Conservation (phyloP, 1,140 invertebrate genomes). For the Microplitis demolitor region DNA sequence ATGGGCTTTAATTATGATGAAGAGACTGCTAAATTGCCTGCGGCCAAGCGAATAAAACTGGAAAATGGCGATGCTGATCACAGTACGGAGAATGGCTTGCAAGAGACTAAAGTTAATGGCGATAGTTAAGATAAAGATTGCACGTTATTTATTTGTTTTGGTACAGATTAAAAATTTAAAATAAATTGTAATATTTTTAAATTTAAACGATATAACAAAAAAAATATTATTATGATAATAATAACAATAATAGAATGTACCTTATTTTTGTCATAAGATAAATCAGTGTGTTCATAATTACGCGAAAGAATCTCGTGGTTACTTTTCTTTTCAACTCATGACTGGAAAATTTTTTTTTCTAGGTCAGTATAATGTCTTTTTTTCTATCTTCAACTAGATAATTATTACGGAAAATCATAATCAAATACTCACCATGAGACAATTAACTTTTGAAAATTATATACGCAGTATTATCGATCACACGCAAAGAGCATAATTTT, state of each 20-base stretch:
- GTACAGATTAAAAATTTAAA: not conserved
- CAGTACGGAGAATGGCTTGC: conserved; percentile 38
- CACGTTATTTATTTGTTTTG: not conserved
- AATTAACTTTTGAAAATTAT: not conserved
- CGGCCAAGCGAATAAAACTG: conserved; percentile 44
- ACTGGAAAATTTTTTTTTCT: conserved; percentile 13
- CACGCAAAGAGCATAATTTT: conserved; percentile 35
- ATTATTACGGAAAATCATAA: not conserved
- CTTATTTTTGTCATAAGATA: conserved; percentile 25
- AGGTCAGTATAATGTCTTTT: not conserved
- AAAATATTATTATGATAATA: not conserved
- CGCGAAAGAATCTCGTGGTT: conserved; percentile 6
- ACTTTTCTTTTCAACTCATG: not conserved
- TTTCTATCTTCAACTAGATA: not conserved
- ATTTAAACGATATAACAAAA: not conserved
- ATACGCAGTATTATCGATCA: conserved; percentile 51
- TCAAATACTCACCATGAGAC: not conserved
- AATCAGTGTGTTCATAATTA: conserved; percentile 21
- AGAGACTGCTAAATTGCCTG: conserved; percentile 40
- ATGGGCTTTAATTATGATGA: conserved; percentile 63
- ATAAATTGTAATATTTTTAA: conserved; percentile 3
- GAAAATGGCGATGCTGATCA: conserved; percentile 26
- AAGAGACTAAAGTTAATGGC: conserved; percentile 41
- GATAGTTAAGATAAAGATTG: conserved; percentile 33
- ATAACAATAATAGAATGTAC: conserved; percentile 15